phyloP scores from a whole-genome alignment of 2,888 invertebrate species.

The Lathronympha strigana region DNA sequence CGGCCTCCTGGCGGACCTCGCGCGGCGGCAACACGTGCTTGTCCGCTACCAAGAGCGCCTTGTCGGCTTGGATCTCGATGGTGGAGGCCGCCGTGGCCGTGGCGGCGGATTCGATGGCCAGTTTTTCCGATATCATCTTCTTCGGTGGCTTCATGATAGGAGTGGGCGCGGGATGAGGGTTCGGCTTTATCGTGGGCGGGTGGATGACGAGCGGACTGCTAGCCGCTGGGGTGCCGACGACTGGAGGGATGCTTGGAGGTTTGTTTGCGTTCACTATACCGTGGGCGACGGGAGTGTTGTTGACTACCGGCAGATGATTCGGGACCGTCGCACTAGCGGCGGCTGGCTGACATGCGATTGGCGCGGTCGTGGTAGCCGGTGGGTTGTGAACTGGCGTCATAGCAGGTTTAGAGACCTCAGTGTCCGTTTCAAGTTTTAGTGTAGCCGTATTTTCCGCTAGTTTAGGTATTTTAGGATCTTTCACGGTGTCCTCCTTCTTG shows the following conservation, averaged over 20 bases:
- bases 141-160: conserved; percentile 75
- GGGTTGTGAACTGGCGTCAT: conserved; percentile 33
- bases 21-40: conserved; percentile 42
- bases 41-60: conserved; percentile 46
- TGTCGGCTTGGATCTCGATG: conserved; percentile 43
- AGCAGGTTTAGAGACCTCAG: conserved; percentile 39
- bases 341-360: conserved; percentile 44
- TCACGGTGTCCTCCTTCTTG: conserved; percentile 62
- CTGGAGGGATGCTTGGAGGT: conserved; percentile 40
- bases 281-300: conserved; percentile 8
- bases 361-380: conserved; percentile 18
- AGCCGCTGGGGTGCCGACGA: conserved; percentile 44
- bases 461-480: conserved; percentile 64
- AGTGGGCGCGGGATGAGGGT: conserved; percentile 52
- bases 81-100: conserved; percentile 48
- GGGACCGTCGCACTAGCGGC: conserved; percentile 42
- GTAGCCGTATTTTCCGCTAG: conserved; percentile 53
- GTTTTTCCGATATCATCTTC: conserved; percentile 76
- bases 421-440: conserved; percentile 47
- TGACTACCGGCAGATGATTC: conserved; percentile 42
- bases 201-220: conserved; percentile 43
- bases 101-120: conserved; percentile 66
- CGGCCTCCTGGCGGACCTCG: conserved; percentile 44
- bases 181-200: conserved; percentile 8
- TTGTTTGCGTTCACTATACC: neutral